These are phyloP conservation scores for Dissostichus mawsoni DNA, from an alignment of 2,113 vertebrate genomes.

Conservation along the genomic window DNA sequence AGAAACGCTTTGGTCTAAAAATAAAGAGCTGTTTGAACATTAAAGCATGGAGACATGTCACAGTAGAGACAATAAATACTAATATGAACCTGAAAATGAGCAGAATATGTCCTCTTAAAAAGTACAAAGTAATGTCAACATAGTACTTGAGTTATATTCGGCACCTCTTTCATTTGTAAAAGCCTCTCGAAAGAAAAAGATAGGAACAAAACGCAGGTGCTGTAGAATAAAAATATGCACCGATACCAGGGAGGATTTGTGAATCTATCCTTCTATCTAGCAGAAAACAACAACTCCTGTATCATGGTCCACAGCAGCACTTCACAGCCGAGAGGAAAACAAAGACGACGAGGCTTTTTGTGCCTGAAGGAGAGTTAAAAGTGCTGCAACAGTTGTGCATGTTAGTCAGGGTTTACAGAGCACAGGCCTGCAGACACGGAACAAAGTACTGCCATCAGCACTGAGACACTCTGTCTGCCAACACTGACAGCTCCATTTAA, in stretches of 20 bases:
- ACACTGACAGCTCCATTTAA: slow-evolving; percentile 70
- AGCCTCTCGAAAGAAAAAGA: background rate
- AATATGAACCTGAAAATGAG: no score
- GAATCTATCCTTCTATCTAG: background rate
- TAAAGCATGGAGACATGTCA: no score
- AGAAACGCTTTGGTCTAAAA: no score
- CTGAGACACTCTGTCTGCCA: slow-evolving; percentile 42
- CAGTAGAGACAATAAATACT: no score
- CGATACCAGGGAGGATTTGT: slow-evolving; percentile 28
- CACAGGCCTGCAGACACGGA: slow-evolving; percentile 21
- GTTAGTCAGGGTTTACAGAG: slow-evolving; percentile 48
- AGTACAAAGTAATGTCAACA: no score
- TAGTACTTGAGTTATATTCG: no score
- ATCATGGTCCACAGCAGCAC: slow-evolving; percentile 1
- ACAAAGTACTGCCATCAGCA: slow-evolving; percentile 62
- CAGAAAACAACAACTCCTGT: slow-evolving; percentile 36
- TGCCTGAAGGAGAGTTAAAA: slow-evolving; percentile 11
- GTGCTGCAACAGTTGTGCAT: slow-evolving; percentile 33
- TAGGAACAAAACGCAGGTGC: background rate
- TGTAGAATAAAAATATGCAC: slow-evolving; percentile 9
- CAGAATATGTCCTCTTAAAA: no score
- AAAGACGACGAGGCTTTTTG: slow-evolving; percentile 32
- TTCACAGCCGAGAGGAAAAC: slow-evolving; percentile 16
- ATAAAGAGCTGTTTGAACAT: no score
- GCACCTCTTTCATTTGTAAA: background rate